These are phyloP conservation scores for Rhea americana DNA, from an alignment of 2,113 vertebrate species.

Conservation along the genomic window DNA sequence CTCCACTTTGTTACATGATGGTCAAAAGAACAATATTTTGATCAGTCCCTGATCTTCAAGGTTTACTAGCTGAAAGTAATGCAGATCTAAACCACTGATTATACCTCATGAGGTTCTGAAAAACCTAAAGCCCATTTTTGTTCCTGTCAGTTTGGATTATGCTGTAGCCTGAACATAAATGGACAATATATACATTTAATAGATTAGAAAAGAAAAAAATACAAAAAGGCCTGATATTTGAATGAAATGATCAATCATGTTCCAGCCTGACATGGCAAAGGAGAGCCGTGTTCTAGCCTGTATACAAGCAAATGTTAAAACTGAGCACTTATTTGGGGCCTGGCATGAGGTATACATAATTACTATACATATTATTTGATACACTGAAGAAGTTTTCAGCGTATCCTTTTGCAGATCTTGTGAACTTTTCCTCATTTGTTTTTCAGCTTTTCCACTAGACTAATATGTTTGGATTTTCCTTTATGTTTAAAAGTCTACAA, in stretches of 20 bases:
- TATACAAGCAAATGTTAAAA: neutral
- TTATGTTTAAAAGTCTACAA: neutral
- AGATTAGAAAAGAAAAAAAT: neutral
- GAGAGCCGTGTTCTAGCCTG: neutral
- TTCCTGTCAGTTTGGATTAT: neutral
- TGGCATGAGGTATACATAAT: neutral
- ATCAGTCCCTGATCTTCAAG: neutral
- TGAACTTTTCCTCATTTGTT: neutral
- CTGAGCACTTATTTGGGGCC: accelerated
- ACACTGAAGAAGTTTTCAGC: neutral
- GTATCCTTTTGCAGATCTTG: neutral
- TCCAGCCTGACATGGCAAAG: neutral
- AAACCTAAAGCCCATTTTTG: neutral
- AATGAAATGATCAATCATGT: neutral
- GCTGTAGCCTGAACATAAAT: neutral
- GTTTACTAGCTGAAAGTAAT: neutral
- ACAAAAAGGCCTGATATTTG: neutral
- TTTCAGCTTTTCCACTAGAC: neutral
- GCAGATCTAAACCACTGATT: neutral
- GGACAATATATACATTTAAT: neutral
- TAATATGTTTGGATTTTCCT: neutral
- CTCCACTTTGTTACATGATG: neutral
- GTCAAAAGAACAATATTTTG: neutral
- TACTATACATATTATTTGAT: accelerated
- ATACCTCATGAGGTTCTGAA: neutral